Evolutionary conservation across 2,797 vertebrate genomes (phyloP), one percentile per base, ranked within the genome.

Genomic region (Zenarchopterus dispar): DNA sequence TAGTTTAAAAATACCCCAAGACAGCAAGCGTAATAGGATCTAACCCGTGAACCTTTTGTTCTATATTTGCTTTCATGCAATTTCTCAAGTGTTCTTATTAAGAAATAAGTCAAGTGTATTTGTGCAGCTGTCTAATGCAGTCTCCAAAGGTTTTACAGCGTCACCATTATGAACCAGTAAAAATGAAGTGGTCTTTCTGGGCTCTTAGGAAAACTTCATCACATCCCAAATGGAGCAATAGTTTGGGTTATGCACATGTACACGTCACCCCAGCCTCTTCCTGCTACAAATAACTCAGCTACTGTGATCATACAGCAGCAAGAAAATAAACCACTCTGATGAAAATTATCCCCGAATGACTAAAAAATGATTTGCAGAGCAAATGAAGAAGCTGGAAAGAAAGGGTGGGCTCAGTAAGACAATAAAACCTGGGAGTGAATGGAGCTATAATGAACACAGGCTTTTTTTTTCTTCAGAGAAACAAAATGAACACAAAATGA

Each of bases 81-180:
- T 0, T 2, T 55, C 39, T 56, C 42, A 62, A 31, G 28, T 1
- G 3, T 22, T 59, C 39, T 76, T 73, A 73, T 82, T 69, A 61
- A 50, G 31, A 64, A 43, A 77, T 80, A 71, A 64, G 45, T 82
- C 70, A 67, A 31, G 56, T 71, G 78, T 58, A 75, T 71, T 56
- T 52, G 56, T 19, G 1, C 50, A 57, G 31, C 9, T 21, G 51
- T 62, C 36, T 22, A 80, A 64, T 13, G 7, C 8, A 33, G 21
- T 36, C 33, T 36, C 33, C 33, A 36, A 36, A 36, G 70, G 33
- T 47, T 70, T 47, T 24, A 59, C 24, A 23, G 49, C 5, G 15
- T 1, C 45, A 9, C 17, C 21, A 41, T 67, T 75, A 81, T 68
- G 75, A 75, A 70, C 57, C 54, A 70, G 56, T 57, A 39, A 62